These are phyloP conservation scores for Circaetus cinerascens DNA, from an alignment of 2,113 vertebrate species.

Conservation along the genomic window DNA sequence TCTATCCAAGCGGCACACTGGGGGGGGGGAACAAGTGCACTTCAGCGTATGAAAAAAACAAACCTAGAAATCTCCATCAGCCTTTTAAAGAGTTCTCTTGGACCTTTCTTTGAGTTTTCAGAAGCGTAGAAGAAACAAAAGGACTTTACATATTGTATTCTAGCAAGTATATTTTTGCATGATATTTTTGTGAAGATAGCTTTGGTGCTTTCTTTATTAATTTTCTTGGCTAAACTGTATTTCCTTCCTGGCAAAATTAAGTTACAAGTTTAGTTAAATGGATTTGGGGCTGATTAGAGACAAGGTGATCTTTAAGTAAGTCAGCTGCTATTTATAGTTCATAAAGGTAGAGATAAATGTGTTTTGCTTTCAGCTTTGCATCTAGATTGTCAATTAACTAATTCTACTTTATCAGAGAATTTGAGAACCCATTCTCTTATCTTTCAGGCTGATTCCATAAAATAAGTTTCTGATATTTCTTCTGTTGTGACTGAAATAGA, in stretches of 20 bases:
- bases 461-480: background rate
- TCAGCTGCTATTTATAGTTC: background rate
- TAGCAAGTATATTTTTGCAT: background rate
- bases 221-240: background rate
- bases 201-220: background rate
- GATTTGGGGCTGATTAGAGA: background rate
- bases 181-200: background rate
- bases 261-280: background rate
- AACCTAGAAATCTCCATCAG: background rate
- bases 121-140: background rate
- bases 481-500: background rate
- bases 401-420: background rate
- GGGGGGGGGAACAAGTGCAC: background rate
- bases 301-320: background rate
- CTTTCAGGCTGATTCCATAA: background rate
- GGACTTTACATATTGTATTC: background rate
- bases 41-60: background rate
- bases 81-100: background rate
- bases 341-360: background rate
- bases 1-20: background rate
- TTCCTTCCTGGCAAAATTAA: background rate
- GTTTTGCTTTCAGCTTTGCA: background rate
- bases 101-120: background rate
- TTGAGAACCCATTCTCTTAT: background rate
- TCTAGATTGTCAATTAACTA: background rate